phyloP scores from a whole-genome alignment of 1,140 invertebrate species.

The Camponotus floridanus region DNA sequence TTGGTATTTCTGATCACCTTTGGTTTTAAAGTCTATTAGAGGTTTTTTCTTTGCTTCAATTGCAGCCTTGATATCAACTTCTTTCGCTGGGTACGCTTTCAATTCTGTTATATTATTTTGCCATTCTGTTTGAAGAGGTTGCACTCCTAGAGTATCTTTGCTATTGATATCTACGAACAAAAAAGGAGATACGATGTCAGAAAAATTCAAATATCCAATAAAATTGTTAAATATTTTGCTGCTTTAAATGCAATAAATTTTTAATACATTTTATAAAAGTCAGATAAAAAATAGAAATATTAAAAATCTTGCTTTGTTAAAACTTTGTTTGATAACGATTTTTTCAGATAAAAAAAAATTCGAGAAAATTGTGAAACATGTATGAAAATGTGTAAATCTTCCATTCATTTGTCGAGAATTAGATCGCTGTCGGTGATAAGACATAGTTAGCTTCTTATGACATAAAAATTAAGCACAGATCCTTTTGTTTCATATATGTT shows the following conservation, averaged over 20 bases:
- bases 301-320: background rate
- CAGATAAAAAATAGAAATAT: background rate
- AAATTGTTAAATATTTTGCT: constrained; percentile 25
- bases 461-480: no score
- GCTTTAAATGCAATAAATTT: background rate
- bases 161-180: constrained; percentile 61
- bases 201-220: background rate
- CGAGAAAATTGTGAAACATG: no score
- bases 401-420: no score
- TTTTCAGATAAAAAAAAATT: no score
- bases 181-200: constrained; percentile 10
- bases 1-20: constrained; percentile 79
- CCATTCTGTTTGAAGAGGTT: constrained; percentile 69
- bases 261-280: constrained; percentile 1
- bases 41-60: constrained; percentile 80
- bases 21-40: constrained; percentile 77
- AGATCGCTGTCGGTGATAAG: no score
- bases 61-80: constrained; percentile 71
- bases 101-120: constrained; percentile 58
- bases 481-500: no score
- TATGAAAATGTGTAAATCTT: no score
- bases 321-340: no score
- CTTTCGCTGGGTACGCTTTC: constrained; percentile 75
- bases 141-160: constrained; percentile 70
- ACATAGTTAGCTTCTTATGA: no score